phyloP scores from a whole-genome alignment of 2,797 vertebrate species.

The Enteromius paludinosus region DNA sequence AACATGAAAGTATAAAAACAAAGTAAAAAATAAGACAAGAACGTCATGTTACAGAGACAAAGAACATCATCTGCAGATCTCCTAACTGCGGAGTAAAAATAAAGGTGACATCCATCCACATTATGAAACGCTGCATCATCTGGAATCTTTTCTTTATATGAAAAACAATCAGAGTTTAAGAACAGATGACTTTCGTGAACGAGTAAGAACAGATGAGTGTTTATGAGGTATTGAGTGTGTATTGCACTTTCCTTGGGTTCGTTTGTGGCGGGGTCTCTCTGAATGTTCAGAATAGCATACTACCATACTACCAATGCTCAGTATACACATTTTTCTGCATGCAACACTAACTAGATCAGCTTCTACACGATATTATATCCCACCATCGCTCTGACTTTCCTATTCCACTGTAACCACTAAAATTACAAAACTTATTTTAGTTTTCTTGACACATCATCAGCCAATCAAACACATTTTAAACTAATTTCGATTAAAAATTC shows the following conservation, averaged over 20 bases:
- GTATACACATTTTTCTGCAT: not conserved
- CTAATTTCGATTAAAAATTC: not conserved
- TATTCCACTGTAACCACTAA: not conserved
- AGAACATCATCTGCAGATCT: constrained; percentile 1
- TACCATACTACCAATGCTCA: constrained; percentile 23
- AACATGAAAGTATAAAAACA: constrained; percentile 67
- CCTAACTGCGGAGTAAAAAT: constrained; percentile 1
- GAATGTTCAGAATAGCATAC: constrained; percentile 50
- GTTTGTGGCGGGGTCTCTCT: constrained; percentile 59
- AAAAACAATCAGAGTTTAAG: constrained; percentile 23
- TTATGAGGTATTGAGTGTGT: constrained; percentile 80
- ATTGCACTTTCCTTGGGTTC: constrained; percentile 85
- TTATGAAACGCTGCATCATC: constrained; percentile 16
- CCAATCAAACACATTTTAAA: not conserved
- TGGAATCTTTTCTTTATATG: constrained; percentile 14
- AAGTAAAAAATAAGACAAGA: constrained; percentile 82
- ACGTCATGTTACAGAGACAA: constrained; percentile 23
- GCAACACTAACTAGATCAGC: not conserved
- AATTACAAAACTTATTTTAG: not conserved
- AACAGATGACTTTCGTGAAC: constrained; percentile 5
- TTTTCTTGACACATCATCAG: constrained; percentile 1
- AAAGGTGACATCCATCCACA: constrained; percentile 10
- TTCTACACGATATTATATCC: not conserved
- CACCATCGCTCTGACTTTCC: not conserved
- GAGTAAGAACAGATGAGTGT: constrained; percentile 43